A percentile compares a stretch with the other conserved stretches of the same genome.
phyloP scores from a whole-genome alignment of 2,113 vertebrate genomes.

The Carassius auratus region DNA sequence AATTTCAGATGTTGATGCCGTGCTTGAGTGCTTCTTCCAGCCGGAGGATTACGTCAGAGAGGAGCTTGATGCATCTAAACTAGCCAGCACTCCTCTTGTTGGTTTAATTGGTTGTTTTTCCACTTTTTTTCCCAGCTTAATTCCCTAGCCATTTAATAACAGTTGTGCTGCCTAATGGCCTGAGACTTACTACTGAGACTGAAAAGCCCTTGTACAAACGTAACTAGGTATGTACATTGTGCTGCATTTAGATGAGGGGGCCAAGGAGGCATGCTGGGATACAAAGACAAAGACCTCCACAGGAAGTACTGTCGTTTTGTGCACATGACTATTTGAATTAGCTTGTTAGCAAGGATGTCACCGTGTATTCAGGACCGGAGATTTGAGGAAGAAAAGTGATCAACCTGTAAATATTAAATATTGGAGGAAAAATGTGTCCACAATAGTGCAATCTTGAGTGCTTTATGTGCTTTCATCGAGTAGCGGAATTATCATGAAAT shows the following conservation, averaged over 20 bases:
- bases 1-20: conserved; percentile 35
- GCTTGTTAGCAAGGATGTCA: background rate
- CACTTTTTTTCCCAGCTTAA: background rate
- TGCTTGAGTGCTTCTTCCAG: background rate
- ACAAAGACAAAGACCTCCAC: background rate
- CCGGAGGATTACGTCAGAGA: background rate
- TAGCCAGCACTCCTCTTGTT: background rate
- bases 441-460: background rate
- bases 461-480: background rate
- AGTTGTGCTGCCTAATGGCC: conserved; percentile 18
- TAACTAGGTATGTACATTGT: background rate
- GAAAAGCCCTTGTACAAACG: background rate
- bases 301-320: background rate
- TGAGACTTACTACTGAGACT: conserved; percentile 3
- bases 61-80: conserved; percentile 3
- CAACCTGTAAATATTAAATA: background rate
- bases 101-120: conserved; percentile 13
- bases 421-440: background rate
- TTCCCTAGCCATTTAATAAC: conserved; percentile 20
- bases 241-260: conserved; percentile 24
- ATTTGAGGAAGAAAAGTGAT: background rate
- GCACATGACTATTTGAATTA: background rate
- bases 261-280: background rate
- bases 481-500: background rate
- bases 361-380: background rate